Percentiles rank a stretch among this genome's conserved stretches.
These are phyloP conservation scores for Cryptophagus acutangulus DNA, from an alignment of 2,888 invertebrate species.

Conservation along the genomic window DNA sequence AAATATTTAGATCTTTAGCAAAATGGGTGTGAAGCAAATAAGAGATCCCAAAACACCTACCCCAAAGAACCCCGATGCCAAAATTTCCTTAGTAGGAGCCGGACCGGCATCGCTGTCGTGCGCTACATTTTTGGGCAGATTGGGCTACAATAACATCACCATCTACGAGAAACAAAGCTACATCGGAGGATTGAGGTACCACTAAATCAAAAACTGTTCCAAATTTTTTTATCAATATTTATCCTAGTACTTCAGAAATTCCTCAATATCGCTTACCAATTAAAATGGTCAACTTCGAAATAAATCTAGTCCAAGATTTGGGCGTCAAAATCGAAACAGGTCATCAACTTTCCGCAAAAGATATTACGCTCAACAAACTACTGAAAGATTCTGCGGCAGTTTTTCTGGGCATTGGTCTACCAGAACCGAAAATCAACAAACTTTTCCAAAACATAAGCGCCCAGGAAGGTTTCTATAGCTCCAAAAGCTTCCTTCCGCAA, in stretches of 20 bases:
- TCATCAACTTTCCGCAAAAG: constrained; percentile 63
- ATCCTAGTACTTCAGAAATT: constrained; percentile 91
- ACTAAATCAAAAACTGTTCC: neutral
- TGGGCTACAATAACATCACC: constrained; percentile 88
- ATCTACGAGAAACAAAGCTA: constrained; percentile 86
- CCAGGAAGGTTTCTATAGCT: constrained; percentile 89
- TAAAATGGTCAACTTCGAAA: constrained; percentile 89
- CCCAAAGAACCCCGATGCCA: constrained; percentile 56
- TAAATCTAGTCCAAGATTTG: constrained; percentile 83
- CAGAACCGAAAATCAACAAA: constrained; percentile 77
- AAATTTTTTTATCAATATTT: no score
- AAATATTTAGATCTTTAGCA: constrained; percentile 71
- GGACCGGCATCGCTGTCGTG: constrained; percentile 96
- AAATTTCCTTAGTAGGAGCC: constrained; percentile 86
- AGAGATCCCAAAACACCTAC: constrained; percentile 65
- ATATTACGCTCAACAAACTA: constrained; percentile 71
- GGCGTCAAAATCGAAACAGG: constrained; percentile 84
- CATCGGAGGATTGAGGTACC: constrained; percentile 83
- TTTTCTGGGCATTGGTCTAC: constrained; percentile 84
- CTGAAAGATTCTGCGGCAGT: constrained; percentile 70
- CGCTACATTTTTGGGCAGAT: constrained; percentile 88
- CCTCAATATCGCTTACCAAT: constrained; percentile 95
- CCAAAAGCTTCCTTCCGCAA: constrained; percentile 86
- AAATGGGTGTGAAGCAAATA: constrained; percentile 88
- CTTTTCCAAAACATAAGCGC: constrained; percentile 71